Conservation (phyloP, 2,113 vertebrate genomes). For the Seriola rivoliana region DNA sequence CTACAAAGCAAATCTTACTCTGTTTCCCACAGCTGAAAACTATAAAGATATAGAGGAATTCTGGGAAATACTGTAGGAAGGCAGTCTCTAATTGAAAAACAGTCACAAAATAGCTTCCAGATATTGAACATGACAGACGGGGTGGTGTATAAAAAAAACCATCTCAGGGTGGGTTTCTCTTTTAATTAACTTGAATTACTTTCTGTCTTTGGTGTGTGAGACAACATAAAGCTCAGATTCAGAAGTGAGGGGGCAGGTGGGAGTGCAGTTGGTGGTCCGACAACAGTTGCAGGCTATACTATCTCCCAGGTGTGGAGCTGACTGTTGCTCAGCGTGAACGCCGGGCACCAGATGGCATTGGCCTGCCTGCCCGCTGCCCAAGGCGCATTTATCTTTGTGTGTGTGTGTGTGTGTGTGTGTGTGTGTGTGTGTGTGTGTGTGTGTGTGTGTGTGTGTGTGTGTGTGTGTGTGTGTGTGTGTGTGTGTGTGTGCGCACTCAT, state of each 20-base stretch:
- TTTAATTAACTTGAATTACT: slow-evolving; percentile 11
- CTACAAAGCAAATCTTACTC: background rate
- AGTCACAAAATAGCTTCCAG: background rate
- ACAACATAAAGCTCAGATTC: slow-evolving; percentile 7
- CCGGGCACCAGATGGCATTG: slow-evolving; percentile 74
- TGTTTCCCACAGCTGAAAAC: slow-evolving; percentile 6
- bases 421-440: slow-evolving; percentile 39
- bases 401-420: slow-evolving; percentile 50
- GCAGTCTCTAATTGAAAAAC: background rate
- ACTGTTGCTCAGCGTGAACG: slow-evolving; percentile 69
- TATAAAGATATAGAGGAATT: background rate
- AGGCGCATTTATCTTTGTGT: slow-evolving; percentile 53
- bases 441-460: slow-evolving; percentile 47
- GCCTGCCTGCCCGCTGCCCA: slow-evolving; percentile 48
- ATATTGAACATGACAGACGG: background rate
- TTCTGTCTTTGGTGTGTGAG: background rate
- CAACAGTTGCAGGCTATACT: slow-evolving; percentile 65
- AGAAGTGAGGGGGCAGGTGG: slow-evolving; percentile 67
- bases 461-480: slow-evolving; percentile 49
- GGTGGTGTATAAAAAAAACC: slow-evolving; percentile 7
- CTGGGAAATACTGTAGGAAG: background rate
- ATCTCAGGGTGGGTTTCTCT: background rate
- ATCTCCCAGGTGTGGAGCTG: slow-evolving; percentile 77
- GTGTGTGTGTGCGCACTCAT: slow-evolving; percentile 22
- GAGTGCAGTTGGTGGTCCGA: slow-evolving; percentile 69